A percentile compares a stretch with the other conserved stretches of the same genome.
phyloP scores from a whole-genome alignment of 35 echinoderm and acorn worm species.

The Hemicentrotus pulcherrimus region DNA sequence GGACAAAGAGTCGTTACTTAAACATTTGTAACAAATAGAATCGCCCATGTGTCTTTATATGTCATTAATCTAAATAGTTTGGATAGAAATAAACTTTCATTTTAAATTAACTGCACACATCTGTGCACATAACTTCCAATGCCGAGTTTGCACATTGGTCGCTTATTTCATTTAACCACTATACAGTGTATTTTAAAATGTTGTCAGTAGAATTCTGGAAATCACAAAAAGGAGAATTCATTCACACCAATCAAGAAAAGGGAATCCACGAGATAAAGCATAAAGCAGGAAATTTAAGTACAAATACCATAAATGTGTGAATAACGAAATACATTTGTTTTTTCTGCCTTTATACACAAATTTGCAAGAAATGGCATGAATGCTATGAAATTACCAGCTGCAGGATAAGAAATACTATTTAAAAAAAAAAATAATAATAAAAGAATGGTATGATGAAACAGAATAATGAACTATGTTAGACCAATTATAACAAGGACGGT shows the following conservation, averaged over 20 bases:
- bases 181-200: neutral
- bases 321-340: neutral
- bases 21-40: neutral
- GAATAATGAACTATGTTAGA: neutral
- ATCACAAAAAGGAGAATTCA: neutral
- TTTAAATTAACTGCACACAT: neutral
- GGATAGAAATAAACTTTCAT: neutral
- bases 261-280: neutral
- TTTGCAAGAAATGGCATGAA: conserved; percentile 51
- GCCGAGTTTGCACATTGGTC: neutral
- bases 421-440: neutral
- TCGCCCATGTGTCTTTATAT: neutral
- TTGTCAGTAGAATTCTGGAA: neutral
- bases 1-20: neutral
- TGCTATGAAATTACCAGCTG: conserved; percentile 43
- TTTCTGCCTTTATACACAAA: neutral
- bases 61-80: neutral
- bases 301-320: conserved; percentile 5
- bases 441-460: neutral
- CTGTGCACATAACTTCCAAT: neutral
- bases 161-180: neutral
- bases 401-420: conserved; percentile 23
- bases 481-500: too few species aligned
- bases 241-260: neutral
- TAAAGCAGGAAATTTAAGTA: neutral